A percentile compares a stretch with the other conserved stretches of the same genome.
Evolutionary conservation across 2,797 vertebrate species (phyloP).

Genomic region (Jordanella pulchra): DNA sequence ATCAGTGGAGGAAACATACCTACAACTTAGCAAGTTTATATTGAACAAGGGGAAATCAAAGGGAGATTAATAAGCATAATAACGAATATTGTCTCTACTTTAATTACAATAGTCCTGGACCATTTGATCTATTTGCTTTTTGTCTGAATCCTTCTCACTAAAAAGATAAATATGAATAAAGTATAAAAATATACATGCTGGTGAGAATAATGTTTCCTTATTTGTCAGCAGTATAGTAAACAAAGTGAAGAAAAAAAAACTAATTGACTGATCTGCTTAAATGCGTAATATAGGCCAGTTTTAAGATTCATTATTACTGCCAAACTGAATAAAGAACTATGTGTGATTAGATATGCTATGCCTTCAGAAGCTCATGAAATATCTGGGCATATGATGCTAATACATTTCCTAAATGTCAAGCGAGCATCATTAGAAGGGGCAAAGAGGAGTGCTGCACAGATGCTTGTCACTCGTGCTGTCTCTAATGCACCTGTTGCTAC

Average conservation of each 20-base stretch:
- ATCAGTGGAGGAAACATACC: slow-evolving; percentile 39
- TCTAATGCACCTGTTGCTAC: slow-evolving; percentile 61
- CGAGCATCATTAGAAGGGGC: slow-evolving; percentile 41
- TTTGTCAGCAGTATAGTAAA: slow-evolving; percentile 55
- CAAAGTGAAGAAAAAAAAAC: slow-evolving; percentile 57
- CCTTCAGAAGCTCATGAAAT: slow-evolving; percentile 31
- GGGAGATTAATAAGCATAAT: slow-evolving; percentile 76
- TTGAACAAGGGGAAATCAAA: slow-evolving; percentile 71
- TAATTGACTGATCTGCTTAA: slow-evolving; percentile 53
- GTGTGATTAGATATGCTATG: slow-evolving; percentile 31
- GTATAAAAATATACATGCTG: slow-evolving; percentile 61
- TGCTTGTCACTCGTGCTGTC: slow-evolving; percentile 54
- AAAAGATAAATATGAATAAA: slow-evolving; percentile 69
- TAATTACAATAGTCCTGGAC: slow-evolving; percentile 73
- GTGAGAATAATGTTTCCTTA: slow-evolving; percentile 27
- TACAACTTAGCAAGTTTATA: slow-evolving; percentile 63
- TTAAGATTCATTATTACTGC: slow-evolving; percentile 34
- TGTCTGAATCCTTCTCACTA: slow-evolving; percentile 61
- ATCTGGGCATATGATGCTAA: slow-evolving; percentile 25
- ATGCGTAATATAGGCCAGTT: slow-evolving; percentile 24
- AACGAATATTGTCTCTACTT: slow-evolving; percentile 73
- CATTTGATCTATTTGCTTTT: slow-evolving; percentile 73
- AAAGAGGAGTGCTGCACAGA: slow-evolving; percentile 48
- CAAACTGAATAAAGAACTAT: slow-evolving; percentile 20
- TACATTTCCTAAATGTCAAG: slow-evolving; percentile 60